Conservation (phyloP, 2,797 vertebrate species). For the Gymnothorax reevesii region DNA sequence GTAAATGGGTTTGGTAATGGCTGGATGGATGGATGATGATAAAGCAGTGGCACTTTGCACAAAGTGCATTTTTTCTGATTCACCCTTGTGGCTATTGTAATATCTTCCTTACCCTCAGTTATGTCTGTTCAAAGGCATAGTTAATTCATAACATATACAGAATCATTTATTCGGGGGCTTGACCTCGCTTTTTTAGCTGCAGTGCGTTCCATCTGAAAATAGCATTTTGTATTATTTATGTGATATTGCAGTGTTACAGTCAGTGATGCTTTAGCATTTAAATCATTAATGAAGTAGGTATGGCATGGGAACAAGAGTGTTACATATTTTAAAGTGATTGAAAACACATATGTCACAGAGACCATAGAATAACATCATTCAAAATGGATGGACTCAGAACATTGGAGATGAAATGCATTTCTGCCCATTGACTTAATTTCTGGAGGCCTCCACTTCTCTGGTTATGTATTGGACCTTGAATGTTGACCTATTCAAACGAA, state of each 20-base stretch:
- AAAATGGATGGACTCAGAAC: neutral
- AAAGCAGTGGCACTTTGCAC: no score
- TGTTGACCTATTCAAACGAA: no score
- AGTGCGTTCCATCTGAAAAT: neutral
- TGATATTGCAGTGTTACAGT: neutral
- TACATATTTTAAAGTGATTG: conserved; percentile 1
- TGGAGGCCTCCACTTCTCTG: neutral
- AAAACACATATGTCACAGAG: neutral
- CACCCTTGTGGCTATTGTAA: neutral
- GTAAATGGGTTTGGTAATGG: no score
- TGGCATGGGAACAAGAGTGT: neutral
- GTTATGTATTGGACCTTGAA: neutral
- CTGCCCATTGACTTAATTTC: neutral
- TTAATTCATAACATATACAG: neutral
- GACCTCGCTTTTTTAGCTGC: neutral
- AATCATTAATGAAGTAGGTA: neutral
- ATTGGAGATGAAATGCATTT: neutral
- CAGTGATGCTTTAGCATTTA: neutral
- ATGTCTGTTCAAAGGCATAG: neutral
- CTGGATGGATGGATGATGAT: neutral
- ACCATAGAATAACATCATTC: neutral
- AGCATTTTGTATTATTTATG: neutral
- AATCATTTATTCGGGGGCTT: neutral
- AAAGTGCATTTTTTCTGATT: neutral
- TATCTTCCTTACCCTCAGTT: neutral